Evolutionary conservation across 2,888 invertebrate genomes (phyloP).

Genomic region (Aproaerema taeniolella): DNA sequence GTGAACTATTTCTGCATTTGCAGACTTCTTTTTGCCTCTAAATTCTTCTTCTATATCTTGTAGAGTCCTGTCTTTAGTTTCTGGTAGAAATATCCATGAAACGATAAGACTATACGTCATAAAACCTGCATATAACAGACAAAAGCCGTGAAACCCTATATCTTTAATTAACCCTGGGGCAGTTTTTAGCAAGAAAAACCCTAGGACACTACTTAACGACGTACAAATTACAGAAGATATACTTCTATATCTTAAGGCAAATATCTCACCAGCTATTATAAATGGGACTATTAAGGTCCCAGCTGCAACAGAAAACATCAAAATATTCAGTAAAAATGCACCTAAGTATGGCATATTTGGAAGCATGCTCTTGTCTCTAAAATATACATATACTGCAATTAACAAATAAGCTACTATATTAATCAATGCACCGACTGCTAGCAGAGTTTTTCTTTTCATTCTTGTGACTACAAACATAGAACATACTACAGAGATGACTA

Average conservation of each 20-base stretch:
- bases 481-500: constrained; percentile 44
- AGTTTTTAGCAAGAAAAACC: background rate
- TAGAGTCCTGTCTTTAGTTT: constrained; percentile 17
- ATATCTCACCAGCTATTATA: constrained; percentile 77
- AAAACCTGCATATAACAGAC: constrained; percentile 16
- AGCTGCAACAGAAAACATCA: constrained; percentile 21
- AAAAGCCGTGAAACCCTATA: background rate
- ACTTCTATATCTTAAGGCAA: constrained; percentile 68
- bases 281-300: constrained; percentile 21
- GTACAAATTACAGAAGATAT: constrained; percentile 74
- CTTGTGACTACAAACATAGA: constrained; percentile 33
- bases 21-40: constrained; percentile 7
- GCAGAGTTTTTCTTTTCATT: background rate
- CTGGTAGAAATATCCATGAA: constrained; percentile 18
- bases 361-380: background rate
- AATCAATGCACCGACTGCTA: too few species aligned
- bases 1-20: background rate
- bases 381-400: background rate
- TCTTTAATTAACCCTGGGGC: background rate
- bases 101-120: constrained; percentile 49
- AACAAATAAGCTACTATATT: background rate
- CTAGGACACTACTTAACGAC: constrained; percentile 56
- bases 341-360: constrained; percentile 15
- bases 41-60: constrained; percentile 26
- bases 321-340: constrained; percentile 16